phyloP scores from a whole-genome alignment of 2,797 vertebrate genomes.

The Falco novaeseelandiae region DNA sequence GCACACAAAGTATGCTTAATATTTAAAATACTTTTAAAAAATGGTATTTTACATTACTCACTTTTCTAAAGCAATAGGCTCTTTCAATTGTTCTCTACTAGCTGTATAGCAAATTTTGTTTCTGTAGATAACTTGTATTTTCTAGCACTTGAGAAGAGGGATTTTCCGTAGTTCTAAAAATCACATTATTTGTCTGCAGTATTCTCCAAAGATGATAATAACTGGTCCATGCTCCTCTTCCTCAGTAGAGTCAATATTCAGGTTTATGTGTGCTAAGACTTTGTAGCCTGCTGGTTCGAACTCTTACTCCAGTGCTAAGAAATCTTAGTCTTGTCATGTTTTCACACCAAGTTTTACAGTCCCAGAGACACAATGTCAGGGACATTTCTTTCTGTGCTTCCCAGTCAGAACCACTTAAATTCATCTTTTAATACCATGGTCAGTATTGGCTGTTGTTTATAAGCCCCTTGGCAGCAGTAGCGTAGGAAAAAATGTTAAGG shows the following conservation, averaged over 20 bases:
- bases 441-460: not conserved
- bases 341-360: not conserved
- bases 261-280: not conserved
- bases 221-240: not conserved
- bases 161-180: constrained; percentile 5
- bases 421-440: not conserved
- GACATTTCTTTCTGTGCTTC: not conserved
- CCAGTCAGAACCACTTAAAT: not conserved
- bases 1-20: not conserved
- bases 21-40: not conserved
- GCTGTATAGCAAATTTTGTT: not conserved
- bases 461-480: not conserved
- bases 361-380: not conserved
- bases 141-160: not conserved
- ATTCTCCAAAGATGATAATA: not conserved
- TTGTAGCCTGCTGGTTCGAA: not conserved
- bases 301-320: not conserved
- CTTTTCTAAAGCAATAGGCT: not conserved
- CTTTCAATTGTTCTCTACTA: not conserved
- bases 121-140: not conserved
- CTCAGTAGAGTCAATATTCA: not conserved
- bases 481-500: not conserved
- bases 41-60: not conserved
- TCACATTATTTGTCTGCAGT: not conserved
- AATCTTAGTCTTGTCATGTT: not conserved